Conservation (phyloP, 2,888 invertebrate genomes). For the Megastigmus dorsalis region DNA sequence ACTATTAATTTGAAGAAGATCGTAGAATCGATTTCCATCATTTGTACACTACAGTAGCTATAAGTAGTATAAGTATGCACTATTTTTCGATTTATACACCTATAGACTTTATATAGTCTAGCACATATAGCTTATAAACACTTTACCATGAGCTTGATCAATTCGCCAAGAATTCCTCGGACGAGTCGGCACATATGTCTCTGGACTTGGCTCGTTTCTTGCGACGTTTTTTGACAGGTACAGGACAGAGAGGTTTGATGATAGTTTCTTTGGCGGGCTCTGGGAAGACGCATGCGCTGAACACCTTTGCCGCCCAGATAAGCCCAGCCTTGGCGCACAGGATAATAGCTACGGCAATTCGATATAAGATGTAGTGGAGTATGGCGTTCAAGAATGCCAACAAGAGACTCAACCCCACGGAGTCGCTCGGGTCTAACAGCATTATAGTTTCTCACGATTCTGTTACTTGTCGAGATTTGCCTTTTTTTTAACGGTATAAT, state of each 20-base stretch:
- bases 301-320: conserved; percentile 16
- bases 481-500: not conserved
- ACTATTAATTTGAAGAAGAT: too few relatives aligned
- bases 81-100: too few relatives aligned
- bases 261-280: not conserved
- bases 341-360: conserved; percentile 60
- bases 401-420: conserved; percentile 57
- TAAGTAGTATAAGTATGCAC: too few relatives aligned
- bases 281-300: not conserved
- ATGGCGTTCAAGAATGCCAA: conserved; percentile 63
- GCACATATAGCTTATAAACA: too few relatives aligned
- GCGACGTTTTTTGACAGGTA: too few relatives aligned
- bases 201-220: not conserved
- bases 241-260: too few relatives aligned
- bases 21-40: too few relatives aligned
- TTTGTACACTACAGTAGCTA: too few relatives aligned
- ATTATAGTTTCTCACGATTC: not conserved
- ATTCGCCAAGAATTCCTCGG: conserved; percentile 10
- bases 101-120: too few relatives aligned
- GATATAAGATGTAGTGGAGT: conserved; percentile 66
- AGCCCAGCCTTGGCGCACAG: conserved; percentile 57
- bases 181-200: not conserved
- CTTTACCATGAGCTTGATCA: not conserved
- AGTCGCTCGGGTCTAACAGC: conserved; percentile 54
- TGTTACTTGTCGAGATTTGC: not conserved